phyloP scores from a whole-genome alignment of 1,140 invertebrate genomes.

The Mylabris phalerata region DNA sequence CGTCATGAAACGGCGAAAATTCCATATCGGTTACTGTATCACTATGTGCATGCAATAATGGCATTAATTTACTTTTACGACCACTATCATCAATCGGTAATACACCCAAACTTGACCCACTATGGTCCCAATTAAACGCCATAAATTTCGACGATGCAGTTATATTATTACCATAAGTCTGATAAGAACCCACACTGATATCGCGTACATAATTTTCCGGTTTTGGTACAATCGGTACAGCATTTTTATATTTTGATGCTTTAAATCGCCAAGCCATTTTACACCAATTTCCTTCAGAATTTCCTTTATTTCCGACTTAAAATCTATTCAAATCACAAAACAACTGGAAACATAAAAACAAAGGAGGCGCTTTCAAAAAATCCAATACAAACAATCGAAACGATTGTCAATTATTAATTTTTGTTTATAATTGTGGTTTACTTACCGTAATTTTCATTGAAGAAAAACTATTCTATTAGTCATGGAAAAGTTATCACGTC shows the following conservation, averaged over 20 bases:
- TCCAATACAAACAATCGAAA: too few species aligned
- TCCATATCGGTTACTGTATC: constrained; percentile 93
- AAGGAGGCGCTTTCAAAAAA: too few species aligned
- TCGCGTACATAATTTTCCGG: constrained; percentile 85
- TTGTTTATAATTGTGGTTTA: too few species aligned
- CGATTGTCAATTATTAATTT: too few species aligned
- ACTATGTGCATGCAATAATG: constrained; percentile 72
- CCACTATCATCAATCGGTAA: constrained; percentile 80
- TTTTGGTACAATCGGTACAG: constrained; percentile 85
- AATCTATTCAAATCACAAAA: too few species aligned
- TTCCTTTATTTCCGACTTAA: too few species aligned
- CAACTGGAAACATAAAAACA: too few species aligned
- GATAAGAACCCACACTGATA: constrained; percentile 81
- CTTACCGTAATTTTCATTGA: too few species aligned
- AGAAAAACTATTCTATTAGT: too few species aligned
- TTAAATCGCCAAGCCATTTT: constrained; percentile 90
- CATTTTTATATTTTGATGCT: constrained; percentile 96
- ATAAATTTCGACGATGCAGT: constrained; percentile 86
- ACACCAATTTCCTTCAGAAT: not conserved
- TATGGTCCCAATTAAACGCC: constrained; percentile 87
- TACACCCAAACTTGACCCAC: constrained; percentile 78
- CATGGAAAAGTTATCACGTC: too few species aligned
- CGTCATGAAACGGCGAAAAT: constrained; percentile 92
- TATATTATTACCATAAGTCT: constrained; percentile 91
- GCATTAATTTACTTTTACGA: constrained; percentile 77